Evolutionary conservation across 2,888 invertebrate species (phyloP).

Genomic region (Gisinianus flammeolus): DNA sequence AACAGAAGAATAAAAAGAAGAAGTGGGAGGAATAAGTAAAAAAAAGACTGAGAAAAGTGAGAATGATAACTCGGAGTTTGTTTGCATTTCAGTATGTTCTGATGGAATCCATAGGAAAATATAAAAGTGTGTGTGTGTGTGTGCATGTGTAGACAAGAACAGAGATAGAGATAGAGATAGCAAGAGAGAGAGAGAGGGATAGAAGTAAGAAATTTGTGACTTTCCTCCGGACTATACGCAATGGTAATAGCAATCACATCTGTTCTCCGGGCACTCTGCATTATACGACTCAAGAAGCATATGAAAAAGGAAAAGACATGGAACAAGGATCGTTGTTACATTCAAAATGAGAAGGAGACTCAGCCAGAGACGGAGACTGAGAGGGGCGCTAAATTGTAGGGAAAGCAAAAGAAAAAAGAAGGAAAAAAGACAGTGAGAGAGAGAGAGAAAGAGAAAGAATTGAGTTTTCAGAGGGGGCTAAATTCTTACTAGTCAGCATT

Average conservation of each 20-base stretch:
- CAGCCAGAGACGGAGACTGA: background rate
- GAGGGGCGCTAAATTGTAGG: background rate
- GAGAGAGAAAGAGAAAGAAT: slow-evolving; percentile 35
- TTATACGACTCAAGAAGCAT: background rate
- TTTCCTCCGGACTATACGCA: background rate
- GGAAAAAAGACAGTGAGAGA: background rate
- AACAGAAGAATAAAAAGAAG: background rate
- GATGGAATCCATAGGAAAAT: background rate
- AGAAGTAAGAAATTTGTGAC: background rate
- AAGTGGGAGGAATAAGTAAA: background rate
- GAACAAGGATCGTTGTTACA: background rate
- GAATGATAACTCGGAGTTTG: slow-evolving; percentile 12
- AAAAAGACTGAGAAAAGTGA: background rate
- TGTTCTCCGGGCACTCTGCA: background rate
- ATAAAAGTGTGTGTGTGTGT: background rate
- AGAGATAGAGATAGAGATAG: no score
- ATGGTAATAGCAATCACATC: background rate
- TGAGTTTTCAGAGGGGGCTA: slow-evolving; percentile 44
- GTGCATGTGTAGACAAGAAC: background rate
- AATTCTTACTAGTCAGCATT: slow-evolving; percentile 41
- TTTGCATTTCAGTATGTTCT: background rate
- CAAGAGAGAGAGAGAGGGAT: background rate
- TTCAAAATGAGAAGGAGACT: background rate
- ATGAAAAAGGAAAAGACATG: background rate
- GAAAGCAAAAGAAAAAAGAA: background rate